Evolutionary conservation across 2,113 vertebrate species (phyloP).

Genomic region (Axis porcinus): DNA sequence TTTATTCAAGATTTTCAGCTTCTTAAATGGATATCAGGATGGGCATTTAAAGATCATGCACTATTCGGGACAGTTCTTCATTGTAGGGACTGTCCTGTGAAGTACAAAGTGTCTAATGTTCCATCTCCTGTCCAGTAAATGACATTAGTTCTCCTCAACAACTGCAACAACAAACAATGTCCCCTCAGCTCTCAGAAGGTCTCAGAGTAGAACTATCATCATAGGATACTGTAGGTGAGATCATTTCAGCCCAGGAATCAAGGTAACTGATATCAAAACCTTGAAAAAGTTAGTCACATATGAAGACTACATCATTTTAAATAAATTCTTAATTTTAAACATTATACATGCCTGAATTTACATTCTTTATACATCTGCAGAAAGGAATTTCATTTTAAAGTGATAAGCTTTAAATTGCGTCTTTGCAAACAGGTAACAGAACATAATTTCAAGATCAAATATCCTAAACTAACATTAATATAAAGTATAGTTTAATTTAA

Average conservation of each 20-base stretch:
- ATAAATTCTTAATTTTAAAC: slow-evolving; percentile 43
- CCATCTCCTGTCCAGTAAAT: not conserved
- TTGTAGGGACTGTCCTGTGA: not conserved
- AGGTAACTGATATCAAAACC: not conserved
- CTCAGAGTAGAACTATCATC: not conserved
- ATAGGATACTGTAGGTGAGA: not conserved
- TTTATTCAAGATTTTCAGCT: slow-evolving; percentile 19
- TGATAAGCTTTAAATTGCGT: slow-evolving; percentile 16
- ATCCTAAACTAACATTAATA: slow-evolving; percentile 53
- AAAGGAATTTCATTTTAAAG: slow-evolving; percentile 60
- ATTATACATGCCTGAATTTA: slow-evolving; percentile 18
- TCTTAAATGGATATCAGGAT: not conserved
- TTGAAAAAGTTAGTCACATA: not conserved
- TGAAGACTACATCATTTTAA: slow-evolving; percentile 9
- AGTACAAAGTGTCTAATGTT: not conserved
- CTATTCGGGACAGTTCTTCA: not conserved
- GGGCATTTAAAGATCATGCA: not conserved
- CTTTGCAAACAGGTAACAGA: slow-evolving; percentile 56
- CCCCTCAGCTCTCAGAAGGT: not conserved
- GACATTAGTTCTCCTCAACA: not conserved
- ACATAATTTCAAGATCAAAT: slow-evolving; percentile 59
- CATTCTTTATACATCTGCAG: slow-evolving; percentile 13
- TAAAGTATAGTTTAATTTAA: slow-evolving; percentile 58
- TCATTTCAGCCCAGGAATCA: not conserved
- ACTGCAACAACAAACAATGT: not conserved